Conservation (phyloP, 2,113 vertebrate genomes). For the Laterallus jamaicensis region DNA sequence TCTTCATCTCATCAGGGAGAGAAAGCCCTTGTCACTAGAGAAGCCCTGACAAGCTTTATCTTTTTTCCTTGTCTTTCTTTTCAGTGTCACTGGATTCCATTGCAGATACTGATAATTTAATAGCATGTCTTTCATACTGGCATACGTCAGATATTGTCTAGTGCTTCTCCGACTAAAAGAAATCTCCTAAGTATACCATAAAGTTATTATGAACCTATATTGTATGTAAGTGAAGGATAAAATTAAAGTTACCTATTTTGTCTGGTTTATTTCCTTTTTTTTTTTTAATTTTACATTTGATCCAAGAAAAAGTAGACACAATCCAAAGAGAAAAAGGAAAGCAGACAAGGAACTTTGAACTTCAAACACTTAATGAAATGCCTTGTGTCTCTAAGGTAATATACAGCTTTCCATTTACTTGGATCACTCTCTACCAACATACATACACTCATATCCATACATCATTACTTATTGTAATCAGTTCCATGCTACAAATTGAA, state of each 20-base stretch:
- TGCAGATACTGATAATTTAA: conserved; percentile 29
- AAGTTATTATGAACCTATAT: neutral
- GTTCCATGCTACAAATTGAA: neutral
- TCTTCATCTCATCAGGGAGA: neutral
- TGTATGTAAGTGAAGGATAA: neutral
- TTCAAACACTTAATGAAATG: neutral
- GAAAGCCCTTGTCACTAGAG: conserved; percentile 22
- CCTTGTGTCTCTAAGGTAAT: neutral
- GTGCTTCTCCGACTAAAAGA: neutral
- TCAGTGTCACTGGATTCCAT: neutral
- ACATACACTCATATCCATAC: too few species aligned
- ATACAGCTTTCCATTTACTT: neutral
- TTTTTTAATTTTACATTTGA: neutral
- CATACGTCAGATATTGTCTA: neutral
- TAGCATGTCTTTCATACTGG: neutral
- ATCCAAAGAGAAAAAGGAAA: neutral
- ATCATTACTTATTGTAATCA: neutral
- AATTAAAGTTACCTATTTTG: neutral
- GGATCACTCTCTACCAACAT: neutral
- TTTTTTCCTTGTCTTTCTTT: conserved; percentile 17
- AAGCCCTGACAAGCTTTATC: conserved; percentile 26
- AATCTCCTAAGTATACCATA: neutral
- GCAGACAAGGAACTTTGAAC: neutral
- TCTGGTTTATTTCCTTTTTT: neutral
- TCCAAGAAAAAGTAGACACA: neutral